Evolutionary conservation across 1,140 invertebrate genomes (phyloP), one percentile per base, ranked within the genome.

Genomic region (Drosophila sucinea): DNA sequence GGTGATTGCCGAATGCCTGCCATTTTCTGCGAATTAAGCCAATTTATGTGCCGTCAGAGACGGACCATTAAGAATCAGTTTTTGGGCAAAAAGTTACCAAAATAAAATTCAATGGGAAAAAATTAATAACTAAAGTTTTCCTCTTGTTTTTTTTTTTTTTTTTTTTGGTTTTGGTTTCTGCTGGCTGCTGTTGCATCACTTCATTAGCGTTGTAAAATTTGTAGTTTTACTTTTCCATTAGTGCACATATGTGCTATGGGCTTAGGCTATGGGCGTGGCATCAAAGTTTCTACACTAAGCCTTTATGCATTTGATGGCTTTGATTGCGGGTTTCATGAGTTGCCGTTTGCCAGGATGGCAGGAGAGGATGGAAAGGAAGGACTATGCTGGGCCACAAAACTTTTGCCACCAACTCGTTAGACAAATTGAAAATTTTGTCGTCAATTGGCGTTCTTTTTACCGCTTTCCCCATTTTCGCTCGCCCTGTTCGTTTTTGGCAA

Each of bases 301-400:
- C 83, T 87, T 89, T 87, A 89, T 87, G 84, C 79, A 77, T 87
- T 87, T 87, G 83, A 89, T 87, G 84, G 83, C 84, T 83, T 89
- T 87, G 84, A 89, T 61, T 76, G 68, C 51, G 67, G 66, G 51
- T 55, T 55, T 70, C 70, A 65, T 60, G 44, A 79, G 75, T 83
- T 73, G 61, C 69, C 75, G 70, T 55, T 61, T 67, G 63, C 23
- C 47, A 23, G 17, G 4, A 8, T 4, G 1, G 17, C 25, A 10
- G 27, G 5, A 11, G 25, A 2, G 2, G 17, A 1, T 4, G 44
- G 7, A 55, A 5, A 29, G 27, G 27, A 11, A 23, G 44, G 5
- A 47, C 6, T n/a, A 38, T 56, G 47, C 73, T 60, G 62, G 58
- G 73, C 73, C 61, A 79, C 66, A 65, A 17, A 79, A 87, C 89